Conservation (phyloP, 2,113 vertebrate species). For the Noctilio leporinus region DNA sequence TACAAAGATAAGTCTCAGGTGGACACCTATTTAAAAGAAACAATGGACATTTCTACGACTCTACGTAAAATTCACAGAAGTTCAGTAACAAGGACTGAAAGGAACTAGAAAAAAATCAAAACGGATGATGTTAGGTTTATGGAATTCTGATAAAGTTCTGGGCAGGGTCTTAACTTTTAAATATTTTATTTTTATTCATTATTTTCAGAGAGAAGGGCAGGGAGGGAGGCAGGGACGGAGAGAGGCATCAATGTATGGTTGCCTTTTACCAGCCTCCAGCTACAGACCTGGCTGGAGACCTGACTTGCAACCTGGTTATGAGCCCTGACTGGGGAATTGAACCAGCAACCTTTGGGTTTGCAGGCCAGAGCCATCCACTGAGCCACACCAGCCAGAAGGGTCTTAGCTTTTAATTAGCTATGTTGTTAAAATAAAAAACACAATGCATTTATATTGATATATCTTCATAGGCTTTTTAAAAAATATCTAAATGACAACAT, state of each 20-base stretch:
- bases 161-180: neutral
- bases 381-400: no score
- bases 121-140: neutral
- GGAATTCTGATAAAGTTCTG: neutral
- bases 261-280: no score
- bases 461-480: neutral
- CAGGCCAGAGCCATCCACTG: no score
- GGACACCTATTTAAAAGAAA: neutral
- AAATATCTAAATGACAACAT: neutral
- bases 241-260: no score
- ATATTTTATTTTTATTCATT: no score
- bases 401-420: conserved; percentile 2
- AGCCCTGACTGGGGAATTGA: no score
- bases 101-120: conserved; percentile 14
- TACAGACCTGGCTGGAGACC: no score
- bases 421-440: conserved; percentile 31
- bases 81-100: neutral
- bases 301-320: no score
- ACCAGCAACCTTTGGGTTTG: no score
- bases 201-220: no score
- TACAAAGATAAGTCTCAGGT: neutral
- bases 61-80: neutral
- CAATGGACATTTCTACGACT: neutral
- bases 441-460: neutral
- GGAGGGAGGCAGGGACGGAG: no score